Evolutionary conservation across 2,888 invertebrate species (phyloP).

Genomic region (Eucriotettix oculatus): DNA sequence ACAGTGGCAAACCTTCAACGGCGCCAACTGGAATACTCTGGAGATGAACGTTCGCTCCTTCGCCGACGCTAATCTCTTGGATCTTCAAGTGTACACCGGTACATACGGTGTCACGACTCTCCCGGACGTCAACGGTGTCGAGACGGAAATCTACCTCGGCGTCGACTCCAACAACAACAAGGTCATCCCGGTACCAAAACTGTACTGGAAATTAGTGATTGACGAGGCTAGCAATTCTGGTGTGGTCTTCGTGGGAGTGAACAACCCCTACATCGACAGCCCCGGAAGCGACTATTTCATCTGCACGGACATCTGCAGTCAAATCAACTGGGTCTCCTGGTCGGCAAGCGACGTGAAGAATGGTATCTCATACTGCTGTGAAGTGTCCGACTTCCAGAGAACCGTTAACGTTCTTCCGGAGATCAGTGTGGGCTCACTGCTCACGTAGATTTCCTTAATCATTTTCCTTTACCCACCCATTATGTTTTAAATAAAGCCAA

Average conservation of each 20-base stretch:
- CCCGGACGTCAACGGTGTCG: conserved; percentile 20
- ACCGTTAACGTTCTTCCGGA: neutral
- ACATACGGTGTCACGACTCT: conserved; percentile 39
- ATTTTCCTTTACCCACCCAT: too few species aligned
- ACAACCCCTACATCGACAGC: conserved; percentile 35
- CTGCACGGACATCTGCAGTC: conserved; percentile 14
- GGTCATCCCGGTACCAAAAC: conserved; percentile 9
- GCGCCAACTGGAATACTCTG: conserved; percentile 35
- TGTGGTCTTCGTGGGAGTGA: conserved; percentile 41
- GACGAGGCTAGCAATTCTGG: conserved; percentile 32
- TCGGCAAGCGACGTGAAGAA: neutral
- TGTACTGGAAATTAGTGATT: conserved; percentile 25
- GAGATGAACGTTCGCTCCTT: conserved; percentile 31
- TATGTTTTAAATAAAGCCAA: too few species aligned
- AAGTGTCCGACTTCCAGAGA: neutral
- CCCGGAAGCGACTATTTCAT: conserved; percentile 6
- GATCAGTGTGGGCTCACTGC: neutral
- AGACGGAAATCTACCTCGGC: conserved; percentile 19
- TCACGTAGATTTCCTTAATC: neutral
- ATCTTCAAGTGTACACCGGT: conserved; percentile 33
- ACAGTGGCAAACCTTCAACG: conserved; percentile 48
- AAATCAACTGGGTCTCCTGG: conserved; percentile 15
- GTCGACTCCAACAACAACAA: conserved; percentile 18
- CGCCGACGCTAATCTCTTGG: conserved; percentile 19
- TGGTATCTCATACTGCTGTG: neutral